These are phyloP conservation scores for Microcebus lehilahytsara DNA, from an alignment of 2,113 vertebrate genomes.

Conservation along the genomic window DNA sequence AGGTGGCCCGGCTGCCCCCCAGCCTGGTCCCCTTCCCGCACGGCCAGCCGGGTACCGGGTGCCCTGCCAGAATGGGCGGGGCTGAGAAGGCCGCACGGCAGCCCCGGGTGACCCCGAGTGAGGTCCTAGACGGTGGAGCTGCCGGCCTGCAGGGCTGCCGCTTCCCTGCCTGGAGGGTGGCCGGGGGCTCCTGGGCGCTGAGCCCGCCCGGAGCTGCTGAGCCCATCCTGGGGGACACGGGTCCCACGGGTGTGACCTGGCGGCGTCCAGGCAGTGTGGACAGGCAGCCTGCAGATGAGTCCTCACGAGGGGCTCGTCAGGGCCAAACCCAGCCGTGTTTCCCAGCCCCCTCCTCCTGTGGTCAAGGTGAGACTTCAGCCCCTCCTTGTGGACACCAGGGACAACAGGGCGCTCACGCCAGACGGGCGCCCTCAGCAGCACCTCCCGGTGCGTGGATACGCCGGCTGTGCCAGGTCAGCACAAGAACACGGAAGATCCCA, in stretches of 20 bases:
- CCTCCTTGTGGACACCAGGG: rapidly evolving
- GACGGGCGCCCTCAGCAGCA: rapidly evolving
- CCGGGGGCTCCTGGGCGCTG: too few species aligned
- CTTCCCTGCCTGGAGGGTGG: background rate
- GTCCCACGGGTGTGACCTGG: rapidly evolving
- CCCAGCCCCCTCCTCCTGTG: background rate
- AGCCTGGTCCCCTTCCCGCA: background rate
- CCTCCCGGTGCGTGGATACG: rapidly evolving
- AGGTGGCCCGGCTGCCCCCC: rapidly evolving
- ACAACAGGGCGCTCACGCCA: rapidly evolving
- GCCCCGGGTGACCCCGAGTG: background rate
- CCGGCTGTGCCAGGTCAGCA: rapidly evolving
- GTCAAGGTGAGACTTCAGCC: rapidly evolving
- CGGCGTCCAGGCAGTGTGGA: background rate
- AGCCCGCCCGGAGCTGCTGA: rapidly evolving
- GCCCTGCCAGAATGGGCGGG: background rate
- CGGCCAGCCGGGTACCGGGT: rapidly evolving
- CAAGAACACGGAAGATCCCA: rapidly evolving
- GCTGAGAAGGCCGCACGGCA: rapidly evolving
- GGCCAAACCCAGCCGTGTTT: rapidly evolving
- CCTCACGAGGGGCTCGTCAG: rapidly evolving
- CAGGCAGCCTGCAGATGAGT: background rate
- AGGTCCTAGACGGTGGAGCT: background rate
- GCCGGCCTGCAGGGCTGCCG: background rate
- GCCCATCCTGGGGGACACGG: rapidly evolving